Evolutionary conservation across 2,113 vertebrate genomes (phyloP), one percentile per base, ranked within the genome.

Genomic region (Entelurus aequoreus): DNA sequence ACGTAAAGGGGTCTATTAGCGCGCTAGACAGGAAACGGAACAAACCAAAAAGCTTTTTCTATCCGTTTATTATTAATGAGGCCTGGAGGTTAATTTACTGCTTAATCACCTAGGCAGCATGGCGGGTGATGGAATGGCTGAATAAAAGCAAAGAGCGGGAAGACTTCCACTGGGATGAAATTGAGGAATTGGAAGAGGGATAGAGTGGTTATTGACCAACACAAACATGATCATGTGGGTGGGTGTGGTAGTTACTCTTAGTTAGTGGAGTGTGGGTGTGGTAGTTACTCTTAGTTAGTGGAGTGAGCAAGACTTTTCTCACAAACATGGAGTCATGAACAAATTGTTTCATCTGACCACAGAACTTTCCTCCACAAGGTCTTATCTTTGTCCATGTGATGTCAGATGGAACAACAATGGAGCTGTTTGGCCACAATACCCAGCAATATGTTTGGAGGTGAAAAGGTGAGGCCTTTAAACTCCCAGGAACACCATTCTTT

Each of bases 61-160:
- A 74, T 78, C 68, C 54, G 6, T 88, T 74, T 60, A 88, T 88
- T 85, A 88, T 88, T 87, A 69, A 88, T 88, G 85, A 83, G 81
- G 72, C 68, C 78, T 77, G 75, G 80, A 88, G 81, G 85, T 88
- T 88, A 87, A 88, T 87, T 83, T 80, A 78, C 75, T 55, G 67
- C 82, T 87, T 88, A 84, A 88, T 88, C 87, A 88, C 87, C 80
- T 11, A 79, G 78, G 81, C 69, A 75, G 67, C 71, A 74, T 62
- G 69, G 74, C 69, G 71, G 84, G 77, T 66, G 63, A 83, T 73
- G 63, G 55, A 55, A 62, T 38, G 59, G 49, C 28, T 48, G 65
- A 71, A 71, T 67, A 56, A 71, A 78, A 58, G 48, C 42, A 66
- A 40, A 47, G 68, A 60, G 62, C 12, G n/a, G 55, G 62, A 62